Evolutionary conservation across 2,888 invertebrate genomes (phyloP), one percentile per base, ranked within the genome.

Genomic region (Bombylius major): DNA sequence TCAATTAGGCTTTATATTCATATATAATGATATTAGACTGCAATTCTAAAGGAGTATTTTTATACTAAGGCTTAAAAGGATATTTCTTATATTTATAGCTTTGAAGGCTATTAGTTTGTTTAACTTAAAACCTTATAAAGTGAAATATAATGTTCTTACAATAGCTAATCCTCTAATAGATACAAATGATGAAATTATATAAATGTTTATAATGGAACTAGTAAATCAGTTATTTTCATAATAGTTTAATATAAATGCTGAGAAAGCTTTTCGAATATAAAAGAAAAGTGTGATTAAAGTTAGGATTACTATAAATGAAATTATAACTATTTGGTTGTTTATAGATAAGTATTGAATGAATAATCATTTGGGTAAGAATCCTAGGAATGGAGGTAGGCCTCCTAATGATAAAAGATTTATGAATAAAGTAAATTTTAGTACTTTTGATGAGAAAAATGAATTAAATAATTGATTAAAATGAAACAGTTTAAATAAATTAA

Each of bases 51-150:
- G 73, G 69, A 69, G 69, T 75, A 34, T 39, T 6, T 12, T 23
- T 39, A 6, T 74, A 72, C 69, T 80, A 79, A 80, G 78, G 76
- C 78, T 79, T 81, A 79, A 77, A 78, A 78, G 73, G 67, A 62
- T 67, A 47, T 59, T 58, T 53, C 63, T 66, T 62, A 64, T 80
- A 78, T 78, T 75, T 68, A 76, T 71, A 80, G 77, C 78, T 81
- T 80, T 81, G 79, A 81, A 80, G 78, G 79, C 72, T 80, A 77
- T 75, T 76, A 79, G 79, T 80, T 80, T 80, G 57, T 61, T 78
- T 79, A 78, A 79, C 78, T 78, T 79, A 79, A 79, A 79, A 75
- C 74, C 76, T 78, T 78, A 60, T 48, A 62, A 42, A 57, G 60
- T 61, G 51, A 60, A 57, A 62, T 57, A 65, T 59, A 66, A 58